These are phyloP conservation scores for Megaustenia siamemsis DNA, from an alignment of 2,888 invertebrate genomes.

Conservation along the genomic window DNA sequence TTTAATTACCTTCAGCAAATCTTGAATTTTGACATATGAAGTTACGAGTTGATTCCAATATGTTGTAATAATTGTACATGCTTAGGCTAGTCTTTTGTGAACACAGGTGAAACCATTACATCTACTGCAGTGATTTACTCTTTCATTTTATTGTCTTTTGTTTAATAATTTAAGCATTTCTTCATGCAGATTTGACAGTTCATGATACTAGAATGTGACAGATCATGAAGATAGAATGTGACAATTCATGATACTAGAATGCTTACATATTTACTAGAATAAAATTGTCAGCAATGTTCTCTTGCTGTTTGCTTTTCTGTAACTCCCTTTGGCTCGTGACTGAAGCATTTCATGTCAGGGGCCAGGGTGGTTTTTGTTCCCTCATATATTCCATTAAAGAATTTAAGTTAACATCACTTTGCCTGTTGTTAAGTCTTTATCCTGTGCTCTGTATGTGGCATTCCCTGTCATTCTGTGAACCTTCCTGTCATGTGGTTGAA, in stretches of 20 bases:
- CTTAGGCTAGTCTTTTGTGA: too few species aligned
- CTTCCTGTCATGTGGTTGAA: too few species aligned
- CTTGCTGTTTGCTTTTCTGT: neutral
- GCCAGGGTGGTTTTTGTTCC: neutral
- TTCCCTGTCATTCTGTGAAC: too few species aligned
- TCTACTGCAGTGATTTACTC: too few species aligned
- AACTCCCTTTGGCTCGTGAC: neutral
- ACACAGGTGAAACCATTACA: too few species aligned
- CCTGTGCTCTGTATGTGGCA: neutral
- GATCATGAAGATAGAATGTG: too few species aligned
- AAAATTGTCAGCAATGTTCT: neutral
- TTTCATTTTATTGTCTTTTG: too few species aligned
- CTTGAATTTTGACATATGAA: neutral
- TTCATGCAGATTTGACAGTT: neutral
- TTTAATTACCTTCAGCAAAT: too few species aligned
- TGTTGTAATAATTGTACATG: neutral
- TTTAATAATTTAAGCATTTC: neutral
- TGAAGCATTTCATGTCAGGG: neutral
- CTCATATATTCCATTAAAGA: constrained; percentile 12
- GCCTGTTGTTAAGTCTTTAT: neutral
- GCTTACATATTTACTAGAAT: neutral
- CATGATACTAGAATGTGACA: too few species aligned
- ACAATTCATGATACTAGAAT: neutral
- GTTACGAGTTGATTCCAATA: neutral
- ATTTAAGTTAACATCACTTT: neutral